Evolutionary conservation across 2,888 invertebrate genomes (phyloP), one percentile per base, ranked within the genome.

Genomic region (Plagiodera versicolora): DNA sequence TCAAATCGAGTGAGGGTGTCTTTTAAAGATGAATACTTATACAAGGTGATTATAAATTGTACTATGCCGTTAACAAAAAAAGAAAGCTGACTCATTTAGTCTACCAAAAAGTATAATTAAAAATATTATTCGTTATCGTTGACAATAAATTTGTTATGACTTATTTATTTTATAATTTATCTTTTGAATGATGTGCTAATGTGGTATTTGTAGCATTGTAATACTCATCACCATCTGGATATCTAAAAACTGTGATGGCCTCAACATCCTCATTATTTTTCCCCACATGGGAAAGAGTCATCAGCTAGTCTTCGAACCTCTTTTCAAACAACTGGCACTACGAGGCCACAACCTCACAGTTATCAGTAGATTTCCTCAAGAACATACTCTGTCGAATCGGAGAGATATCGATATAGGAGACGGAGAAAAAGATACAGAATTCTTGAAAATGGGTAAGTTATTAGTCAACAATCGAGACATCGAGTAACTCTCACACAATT

Each of bases 231-330:
- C 14, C 14, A n/a, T 39, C n/a, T 14, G n/a, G 1, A n/a, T 39
- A 39, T 39, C 39, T 14, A 39, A 8, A 39, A 18, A 14, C 14
- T 39, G 48, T 51, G 49, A 62, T 9, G 17, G 48, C 24, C 39
- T 81, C 51, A 84, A 83, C 61, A 86, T 90, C 64, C 78, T 91
- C 20, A 88, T 84, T n/a, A 77, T 89, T 64, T 88, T 89, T 72
- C 86, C 87, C 0, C 88, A 89, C 70, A 80, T 83, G 9, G 89
- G 89, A 1, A 88, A 85, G 70, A 91, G 91, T 60, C 91, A 91
- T 75, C 89, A 89, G 69, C 80, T 86, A 24, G 86, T 87, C 24
- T 88, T 86, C 70, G 82, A 82, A 69, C 84, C 87, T 0, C 80
- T 88, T 52, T 74, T 90, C 52, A 82, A 81, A 51, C 87, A 84